Conservation (phyloP, 2,113 vertebrate species). For the Carassius gibelio region DNA sequence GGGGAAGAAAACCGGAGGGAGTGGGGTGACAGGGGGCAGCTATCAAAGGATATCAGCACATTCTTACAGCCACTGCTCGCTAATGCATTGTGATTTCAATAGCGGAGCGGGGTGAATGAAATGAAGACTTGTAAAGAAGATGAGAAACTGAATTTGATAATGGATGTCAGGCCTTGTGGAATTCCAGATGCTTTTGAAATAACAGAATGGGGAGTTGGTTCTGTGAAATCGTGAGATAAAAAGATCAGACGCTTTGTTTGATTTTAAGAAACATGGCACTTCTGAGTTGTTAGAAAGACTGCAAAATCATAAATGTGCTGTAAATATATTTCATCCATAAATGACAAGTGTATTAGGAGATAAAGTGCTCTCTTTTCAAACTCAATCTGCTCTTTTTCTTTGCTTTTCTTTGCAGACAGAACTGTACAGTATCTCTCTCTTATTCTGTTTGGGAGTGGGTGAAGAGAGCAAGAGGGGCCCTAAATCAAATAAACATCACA, state of each 20-base stretch:
- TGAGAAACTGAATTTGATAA: slow-evolving; percentile 37
- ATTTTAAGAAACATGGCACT: background rate
- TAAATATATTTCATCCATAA: background rate
- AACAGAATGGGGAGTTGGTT: background rate
- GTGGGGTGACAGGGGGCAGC: slow-evolving; percentile 63
- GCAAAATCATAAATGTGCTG: background rate
- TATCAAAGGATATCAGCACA: slow-evolving; percentile 67
- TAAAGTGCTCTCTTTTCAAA: background rate
- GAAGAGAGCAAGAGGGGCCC: slow-evolving; percentile 41
- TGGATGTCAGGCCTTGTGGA: slow-evolving; percentile 43
- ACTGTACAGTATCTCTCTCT: background rate
- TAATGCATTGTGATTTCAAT: slow-evolving; percentile 55
- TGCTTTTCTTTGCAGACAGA: slow-evolving; percentile 20
- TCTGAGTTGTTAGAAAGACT: slow-evolving; percentile 4
- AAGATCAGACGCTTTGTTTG: background rate
- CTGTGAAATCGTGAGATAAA: slow-evolving; percentile 6
- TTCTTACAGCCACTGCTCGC: slow-evolving; percentile 43
- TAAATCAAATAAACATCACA: slow-evolving; percentile 64
- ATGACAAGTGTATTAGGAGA: background rate
- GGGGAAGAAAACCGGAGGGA: slow-evolving; percentile 54
- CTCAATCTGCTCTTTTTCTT: background rate
- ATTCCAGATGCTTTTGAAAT: slow-evolving; percentile 25
- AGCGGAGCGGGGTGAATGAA: slow-evolving; percentile 46
- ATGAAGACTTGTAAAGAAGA: slow-evolving; percentile 20
- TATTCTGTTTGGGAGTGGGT: background rate